These are phyloP conservation scores for Cremastobaeus sp. DNA, from an alignment of 2,888 invertebrate genomes.

Conservation along the genomic window DNA sequence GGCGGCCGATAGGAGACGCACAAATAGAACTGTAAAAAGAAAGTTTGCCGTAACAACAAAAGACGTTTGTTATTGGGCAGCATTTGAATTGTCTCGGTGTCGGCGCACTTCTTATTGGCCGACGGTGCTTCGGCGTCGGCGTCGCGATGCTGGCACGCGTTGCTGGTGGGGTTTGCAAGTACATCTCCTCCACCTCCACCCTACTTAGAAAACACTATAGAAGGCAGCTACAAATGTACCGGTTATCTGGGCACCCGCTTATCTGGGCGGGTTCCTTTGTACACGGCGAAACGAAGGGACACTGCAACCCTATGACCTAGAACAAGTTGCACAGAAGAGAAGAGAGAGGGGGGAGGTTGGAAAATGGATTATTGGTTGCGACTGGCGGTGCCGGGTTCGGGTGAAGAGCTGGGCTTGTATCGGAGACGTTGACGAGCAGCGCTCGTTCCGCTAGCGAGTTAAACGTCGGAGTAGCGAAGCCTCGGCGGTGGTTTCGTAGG, in stretches of 20 bases:
- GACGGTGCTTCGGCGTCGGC: constrained; percentile 67
- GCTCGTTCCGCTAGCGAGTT: constrained; percentile 63
- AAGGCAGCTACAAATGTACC: constrained; percentile 69
- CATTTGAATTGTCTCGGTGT: constrained; percentile 77
- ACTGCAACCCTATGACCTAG: too few species aligned
- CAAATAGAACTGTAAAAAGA: constrained; percentile 72
- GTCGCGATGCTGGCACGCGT: constrained; percentile 69
- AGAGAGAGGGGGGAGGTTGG: too few species aligned
- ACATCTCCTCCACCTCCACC: constrained; percentile 60
- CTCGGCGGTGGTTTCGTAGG: constrained; percentile 41
- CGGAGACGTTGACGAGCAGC: too few species aligned
- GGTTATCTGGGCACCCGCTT: constrained; percentile 67
- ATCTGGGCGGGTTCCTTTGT: too few species aligned
- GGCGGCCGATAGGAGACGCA: constrained; percentile 64
- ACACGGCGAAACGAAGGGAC: too few species aligned
- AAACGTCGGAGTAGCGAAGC: constrained; percentile 66
- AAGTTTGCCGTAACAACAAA: constrained; percentile 77
- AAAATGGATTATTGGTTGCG: too few species aligned
- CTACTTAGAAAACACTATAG: constrained; percentile 66
- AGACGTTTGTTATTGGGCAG: constrained; percentile 78
- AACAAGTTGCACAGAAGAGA: too few species aligned
- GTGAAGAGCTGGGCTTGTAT: too few species aligned
- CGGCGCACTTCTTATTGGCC: constrained; percentile 76
- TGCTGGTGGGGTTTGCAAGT: constrained; percentile 69
- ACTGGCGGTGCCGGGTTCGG: too few species aligned